phyloP scores from a whole-genome alignment of 2,113 vertebrate genomes.

The Phocoena phocoena region DNA sequence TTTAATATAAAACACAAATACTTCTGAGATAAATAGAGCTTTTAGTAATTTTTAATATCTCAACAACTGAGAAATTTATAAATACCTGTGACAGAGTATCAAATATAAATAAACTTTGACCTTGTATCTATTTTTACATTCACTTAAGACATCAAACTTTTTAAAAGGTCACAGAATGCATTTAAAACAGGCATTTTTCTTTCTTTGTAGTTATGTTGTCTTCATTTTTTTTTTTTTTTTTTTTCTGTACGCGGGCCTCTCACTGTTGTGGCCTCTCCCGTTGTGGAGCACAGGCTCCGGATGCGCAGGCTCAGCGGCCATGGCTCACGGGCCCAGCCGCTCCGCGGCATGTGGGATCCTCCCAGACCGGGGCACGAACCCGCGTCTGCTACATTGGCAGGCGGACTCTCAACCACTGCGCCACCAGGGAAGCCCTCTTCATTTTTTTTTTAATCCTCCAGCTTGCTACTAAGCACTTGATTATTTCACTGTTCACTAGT shows the following conservation, averaged over 20 bases:
- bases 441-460: background rate
- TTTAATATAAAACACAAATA: background rate
- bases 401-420: too few species aligned
- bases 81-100: background rate
- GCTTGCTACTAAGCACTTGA: background rate
- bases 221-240: background rate
- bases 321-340: too few species aligned
- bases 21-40: background rate
- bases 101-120: background rate
- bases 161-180: background rate
- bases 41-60: background rate
- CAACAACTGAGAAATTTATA: background rate
- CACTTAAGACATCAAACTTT: background rate
- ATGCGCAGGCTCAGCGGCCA: too few species aligned
- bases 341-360: too few species aligned
- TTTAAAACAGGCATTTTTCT: background rate
- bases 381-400: too few species aligned
- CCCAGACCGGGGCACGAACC: too few species aligned
- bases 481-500: background rate
- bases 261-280: too few species aligned
- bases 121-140: background rate
- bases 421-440: background rate
- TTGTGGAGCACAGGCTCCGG: too few species aligned
- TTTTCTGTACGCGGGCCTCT: too few species aligned
- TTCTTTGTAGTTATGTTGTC: background rate